Evolutionary conservation across 2,888 invertebrate species (phyloP).

Genomic region (Drosophila villosipedis): DNA sequence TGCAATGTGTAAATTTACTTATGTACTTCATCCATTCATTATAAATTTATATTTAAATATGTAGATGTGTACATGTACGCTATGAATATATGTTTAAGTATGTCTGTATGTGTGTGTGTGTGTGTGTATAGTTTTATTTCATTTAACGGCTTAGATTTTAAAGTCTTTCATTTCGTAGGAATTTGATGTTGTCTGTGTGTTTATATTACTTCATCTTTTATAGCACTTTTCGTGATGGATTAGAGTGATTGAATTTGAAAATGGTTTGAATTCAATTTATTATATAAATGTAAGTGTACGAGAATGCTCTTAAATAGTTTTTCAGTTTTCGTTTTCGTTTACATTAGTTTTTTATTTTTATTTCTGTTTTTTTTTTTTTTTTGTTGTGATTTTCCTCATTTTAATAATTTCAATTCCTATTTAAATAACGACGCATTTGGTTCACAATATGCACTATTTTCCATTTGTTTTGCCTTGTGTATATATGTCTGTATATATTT

Average conservation of each 20-base stretch:
- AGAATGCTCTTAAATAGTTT: conserved; percentile 47
- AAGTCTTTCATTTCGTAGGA: conserved; percentile 85
- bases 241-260: conserved; percentile 59
- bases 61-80: conserved; percentile 24
- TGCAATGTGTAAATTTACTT: conserved; percentile 66
- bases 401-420: conserved; percentile 77
- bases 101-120: conserved; percentile 28
- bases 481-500: conserved; percentile 54
- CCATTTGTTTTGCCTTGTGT: conserved; percentile 31
- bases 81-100: conserved; percentile 33
- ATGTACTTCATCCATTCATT: conserved; percentile 11
- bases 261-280: conserved; percentile 53
- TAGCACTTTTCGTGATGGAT: conserved; percentile 69
- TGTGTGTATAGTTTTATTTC: conserved; percentile 62
- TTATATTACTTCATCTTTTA: conserved; percentile 36
- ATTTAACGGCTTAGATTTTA: conserved; percentile 77
- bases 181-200: conserved; percentile 79
- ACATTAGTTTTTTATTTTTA: conserved; percentile 4
- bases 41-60: conserved; percentile 29
- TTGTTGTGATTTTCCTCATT: conserved; percentile 28
- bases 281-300: conserved; percentile 23
- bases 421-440: conserved; percentile 66
- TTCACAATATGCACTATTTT: conserved; percentile 45
- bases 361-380: background rate
- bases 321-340: conserved; percentile 40